Conservation (phyloP, 2,888 invertebrate species). For the Sarcophaga carnaria region DNA sequence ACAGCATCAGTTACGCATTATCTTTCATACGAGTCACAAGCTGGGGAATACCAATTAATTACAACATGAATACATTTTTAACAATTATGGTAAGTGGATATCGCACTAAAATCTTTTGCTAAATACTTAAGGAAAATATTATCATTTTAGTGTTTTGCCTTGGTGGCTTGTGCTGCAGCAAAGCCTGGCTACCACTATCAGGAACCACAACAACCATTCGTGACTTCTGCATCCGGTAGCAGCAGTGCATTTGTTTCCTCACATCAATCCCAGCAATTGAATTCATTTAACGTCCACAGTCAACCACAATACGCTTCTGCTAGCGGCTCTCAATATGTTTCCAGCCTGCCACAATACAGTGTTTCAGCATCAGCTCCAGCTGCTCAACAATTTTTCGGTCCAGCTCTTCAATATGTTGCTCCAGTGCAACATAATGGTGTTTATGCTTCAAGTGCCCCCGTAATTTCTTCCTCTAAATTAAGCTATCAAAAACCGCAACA, state of each 20-base stretch:
- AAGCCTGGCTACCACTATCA: conserved; percentile 76
- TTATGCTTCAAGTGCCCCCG: conserved; percentile 6
- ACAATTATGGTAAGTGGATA: conserved; percentile 73
- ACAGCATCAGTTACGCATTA: conserved; percentile 50
- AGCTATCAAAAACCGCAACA: conserved; percentile 59
- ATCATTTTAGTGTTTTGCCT: conserved; percentile 71
- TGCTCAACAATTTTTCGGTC: conserved; percentile 22
- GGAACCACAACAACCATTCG: conserved; percentile 48
- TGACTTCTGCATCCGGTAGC: conserved; percentile 39
- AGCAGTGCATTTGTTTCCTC: conserved; percentile 73
- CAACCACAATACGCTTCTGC: conserved; percentile 25
- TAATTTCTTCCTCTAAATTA: conserved; percentile 26
- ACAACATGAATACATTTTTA: conserved; percentile 74
- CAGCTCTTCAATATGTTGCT: conserved; percentile 7
- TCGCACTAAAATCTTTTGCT: no score
- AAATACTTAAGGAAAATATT: no score
- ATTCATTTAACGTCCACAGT: conserved; percentile 61
- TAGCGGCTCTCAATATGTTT: not conserved
- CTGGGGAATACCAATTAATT: conserved; percentile 1
- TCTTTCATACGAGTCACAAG: conserved; percentile 29
- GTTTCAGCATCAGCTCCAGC: conserved; percentile 19
- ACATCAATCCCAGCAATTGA: conserved; percentile 60
- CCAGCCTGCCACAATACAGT: not conserved
- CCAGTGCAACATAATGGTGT: conserved; percentile 13
- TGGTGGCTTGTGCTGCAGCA: conserved; percentile 71